A percentile compares a stretch with the other conserved stretches of the same genome.
phyloP scores from a whole-genome alignment of 2,888 invertebrate species.

The Auanema freiburgensis region DNA sequence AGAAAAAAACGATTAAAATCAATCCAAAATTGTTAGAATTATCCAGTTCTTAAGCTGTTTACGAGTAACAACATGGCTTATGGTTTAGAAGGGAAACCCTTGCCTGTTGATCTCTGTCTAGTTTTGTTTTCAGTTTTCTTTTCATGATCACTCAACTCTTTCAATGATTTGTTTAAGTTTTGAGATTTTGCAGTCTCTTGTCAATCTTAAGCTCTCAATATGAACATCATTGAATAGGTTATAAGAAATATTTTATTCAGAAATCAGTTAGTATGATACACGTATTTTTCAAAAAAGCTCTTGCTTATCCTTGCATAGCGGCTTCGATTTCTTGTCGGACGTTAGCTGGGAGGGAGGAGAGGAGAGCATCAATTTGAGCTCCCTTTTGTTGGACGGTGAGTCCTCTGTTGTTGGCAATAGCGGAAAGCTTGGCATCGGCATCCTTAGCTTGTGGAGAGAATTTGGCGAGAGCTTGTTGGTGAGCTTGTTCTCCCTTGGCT shows the following conservation, averaged over 20 bases:
- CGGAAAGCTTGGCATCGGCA: constrained; percentile 48
- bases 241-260: too few relatives aligned
- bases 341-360: constrained; percentile 45
- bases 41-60: too few relatives aligned
- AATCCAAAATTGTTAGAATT: not conserved
- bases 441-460: constrained; percentile 55
- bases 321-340: constrained; percentile 54
- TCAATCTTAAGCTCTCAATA: too few relatives aligned
- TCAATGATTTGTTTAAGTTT: too few relatives aligned
- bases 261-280: too few relatives aligned
- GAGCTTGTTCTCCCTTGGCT: constrained; percentile 49
- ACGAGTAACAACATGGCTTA: too few relatives aligned
- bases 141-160: too few relatives aligned
- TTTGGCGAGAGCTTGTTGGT: constrained; percentile 45
- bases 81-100: too few relatives aligned
- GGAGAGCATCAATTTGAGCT: constrained; percentile 49
- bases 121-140: too few relatives aligned
- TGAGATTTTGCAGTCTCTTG: too few relatives aligned
- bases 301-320: constrained; percentile 27
- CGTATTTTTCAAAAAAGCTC: not conserved
- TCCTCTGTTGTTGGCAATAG: constrained; percentile 50
- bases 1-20: constrained; percentile 5
- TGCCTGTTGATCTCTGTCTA: too few relatives aligned
- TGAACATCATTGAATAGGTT: too few relatives aligned
- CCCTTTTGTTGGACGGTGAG: constrained; percentile 51